Percentiles rank a stretch among this genome's conserved stretches.
These are phyloP conservation scores for Synergus umbraculus DNA, from an alignment of 2,888 invertebrate genomes.

Conservation along the genomic window DNA sequence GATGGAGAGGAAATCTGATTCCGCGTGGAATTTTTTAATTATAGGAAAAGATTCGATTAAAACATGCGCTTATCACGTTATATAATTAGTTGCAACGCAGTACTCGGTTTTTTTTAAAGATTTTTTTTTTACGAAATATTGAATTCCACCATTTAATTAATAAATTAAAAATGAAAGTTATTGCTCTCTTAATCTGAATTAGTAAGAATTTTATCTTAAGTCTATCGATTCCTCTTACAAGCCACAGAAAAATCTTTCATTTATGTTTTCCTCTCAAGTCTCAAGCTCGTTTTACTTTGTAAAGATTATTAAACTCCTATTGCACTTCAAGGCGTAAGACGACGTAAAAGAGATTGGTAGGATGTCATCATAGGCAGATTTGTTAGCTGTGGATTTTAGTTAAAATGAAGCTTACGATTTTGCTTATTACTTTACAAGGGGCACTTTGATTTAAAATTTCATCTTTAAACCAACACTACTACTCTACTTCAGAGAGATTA, in stretches of 20 bases:
- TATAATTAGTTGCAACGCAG: constrained; percentile 16
- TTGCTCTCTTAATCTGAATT: too few relatives aligned
- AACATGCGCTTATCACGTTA: constrained; percentile 1
- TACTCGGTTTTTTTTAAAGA: neutral
- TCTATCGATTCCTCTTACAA: neutral
- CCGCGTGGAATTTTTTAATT: constrained; percentile 74
- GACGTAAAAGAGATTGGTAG: too few relatives aligned
- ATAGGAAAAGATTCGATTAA: constrained; percentile 63
- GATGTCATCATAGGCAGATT: neutral
- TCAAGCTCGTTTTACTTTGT: neutral
- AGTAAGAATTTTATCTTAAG: neutral
- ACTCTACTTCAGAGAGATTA: too few relatives aligned
- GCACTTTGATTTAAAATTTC: neutral
- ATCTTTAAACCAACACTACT: neutral
- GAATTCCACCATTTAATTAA: neutral
- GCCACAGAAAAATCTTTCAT: neutral
- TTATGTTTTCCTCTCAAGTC: too few relatives aligned
- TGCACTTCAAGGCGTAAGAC: too few relatives aligned
- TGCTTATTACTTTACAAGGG: neutral
- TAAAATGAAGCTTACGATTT: neutral
- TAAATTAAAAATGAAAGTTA: neutral
- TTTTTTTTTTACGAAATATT: neutral
- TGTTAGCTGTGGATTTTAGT: neutral
- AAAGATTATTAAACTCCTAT: too few relatives aligned
- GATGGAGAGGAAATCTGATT: constrained; percentile 66